Evolutionary conservation across 2,888 invertebrate species (phyloP), one percentile per base, ranked within the genome.

Genomic region (Agrotis segetum): DNA sequence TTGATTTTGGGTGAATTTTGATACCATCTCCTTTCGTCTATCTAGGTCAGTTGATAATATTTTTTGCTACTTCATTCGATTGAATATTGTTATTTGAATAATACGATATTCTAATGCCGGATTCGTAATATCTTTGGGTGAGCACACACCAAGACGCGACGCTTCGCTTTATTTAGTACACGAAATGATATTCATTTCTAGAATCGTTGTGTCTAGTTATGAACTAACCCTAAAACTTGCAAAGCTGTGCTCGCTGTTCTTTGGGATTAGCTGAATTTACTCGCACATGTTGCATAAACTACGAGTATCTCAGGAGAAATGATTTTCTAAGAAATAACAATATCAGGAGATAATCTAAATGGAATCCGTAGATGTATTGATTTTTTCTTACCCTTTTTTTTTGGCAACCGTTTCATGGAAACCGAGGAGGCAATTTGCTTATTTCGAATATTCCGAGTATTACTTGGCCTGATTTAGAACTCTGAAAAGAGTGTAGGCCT

Each of bases 271-370:
- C 34, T 34, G 34, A 9, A 9, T 34, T 40, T 40, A 40, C 11
- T 40, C 11, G 40, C 40, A 40, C 40, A 11, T 40, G 1, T 40
- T 40, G 11, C 40, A 40, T 40, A 11, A 40, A 34, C 34, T 34
- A n/a, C n/a, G n/a, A n/a, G n/a, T n/a, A 7, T 34, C 34, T 21
- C 21, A 19, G n/a, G 44, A 13, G 29, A 64, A 65, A 64, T 34
- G 19, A 21, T 67, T 47, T 16, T 1, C 24, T 17, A n/a, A 21
- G 29, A 75, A 58, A 72, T 40, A 67, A 58, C 56, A 24, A 67
- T 52, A 3, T 24, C 46, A 24, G 34, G 11, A 58, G 58, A 59
- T 75, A 72, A 72, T 52, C 44, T 49, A 52, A 58, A 70, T 71
- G 17, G 24, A 29, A 58, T 44, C 14, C 13, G 47, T 50, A 11